phyloP scores from a whole-genome alignment of 2,888 invertebrate species.

The Zelleria hepariella region DNA sequence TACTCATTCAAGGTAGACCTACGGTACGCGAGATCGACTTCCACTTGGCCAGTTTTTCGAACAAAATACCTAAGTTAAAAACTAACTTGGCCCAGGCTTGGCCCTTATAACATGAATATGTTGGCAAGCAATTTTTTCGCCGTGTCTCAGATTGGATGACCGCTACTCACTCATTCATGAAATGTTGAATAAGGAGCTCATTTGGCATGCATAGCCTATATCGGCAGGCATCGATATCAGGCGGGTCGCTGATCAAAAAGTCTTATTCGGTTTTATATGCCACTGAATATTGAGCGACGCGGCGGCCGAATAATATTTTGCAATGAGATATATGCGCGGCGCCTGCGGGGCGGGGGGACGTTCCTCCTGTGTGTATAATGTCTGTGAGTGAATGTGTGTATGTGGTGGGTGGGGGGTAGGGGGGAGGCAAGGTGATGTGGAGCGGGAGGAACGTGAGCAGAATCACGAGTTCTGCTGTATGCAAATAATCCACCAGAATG shows the following conservation, averaged over 20 bases:
- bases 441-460: conserved; percentile 1
- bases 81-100: too few species aligned
- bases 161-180: background rate
- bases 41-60: too few species aligned
- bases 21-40: too few species aligned
- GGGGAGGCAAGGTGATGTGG: conserved; percentile 3
- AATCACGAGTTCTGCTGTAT: background rate
- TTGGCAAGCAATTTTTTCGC: too few species aligned
- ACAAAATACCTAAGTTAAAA: too few species aligned
- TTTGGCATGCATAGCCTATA: conserved; percentile 4
- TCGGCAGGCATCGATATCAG: conserved; percentile 6
- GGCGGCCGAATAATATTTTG: conserved; percentile 34
- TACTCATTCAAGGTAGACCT: too few species aligned
- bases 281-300: conserved; percentile 52
- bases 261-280: conserved; percentile 47
- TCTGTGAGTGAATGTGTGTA: conserved; percentile 9
- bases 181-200: background rate
- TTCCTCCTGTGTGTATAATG: too few species aligned
- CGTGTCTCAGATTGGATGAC: too few species aligned
- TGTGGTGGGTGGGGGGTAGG: conserved; percentile 12
- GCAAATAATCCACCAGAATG: too few species aligned
- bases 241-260: conserved; percentile 36
- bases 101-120: too few species aligned
- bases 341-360: conserved; percentile 14
- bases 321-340: conserved; percentile 30